These are phyloP conservation scores for Microchirus variegatus DNA, from an alignment of 2,797 vertebrate species.

Conservation along the genomic window DNA sequence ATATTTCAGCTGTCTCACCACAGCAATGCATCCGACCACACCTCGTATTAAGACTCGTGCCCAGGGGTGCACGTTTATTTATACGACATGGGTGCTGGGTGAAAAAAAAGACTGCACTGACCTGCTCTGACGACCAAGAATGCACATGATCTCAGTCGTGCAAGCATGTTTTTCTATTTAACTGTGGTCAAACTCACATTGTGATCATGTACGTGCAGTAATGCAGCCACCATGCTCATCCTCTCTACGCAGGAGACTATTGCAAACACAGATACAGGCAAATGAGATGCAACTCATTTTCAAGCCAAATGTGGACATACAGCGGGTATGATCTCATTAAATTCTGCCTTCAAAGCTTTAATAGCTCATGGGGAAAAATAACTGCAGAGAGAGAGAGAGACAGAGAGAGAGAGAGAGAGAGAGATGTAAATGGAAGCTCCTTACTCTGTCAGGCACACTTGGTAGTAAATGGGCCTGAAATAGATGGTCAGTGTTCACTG, in stretches of 20 bases:
- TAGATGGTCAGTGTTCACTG: conserved; percentile 12
- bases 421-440: conserved; percentile 17
- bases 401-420: background rate
- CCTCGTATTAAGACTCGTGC: too few species aligned
- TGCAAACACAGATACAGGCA: conserved; percentile 11
- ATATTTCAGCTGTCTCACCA: too few species aligned
- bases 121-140: too few species aligned
- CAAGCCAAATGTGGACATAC: conserved; percentile 24
- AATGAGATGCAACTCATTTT: conserved; percentile 28
- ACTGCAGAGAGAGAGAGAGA: conserved; percentile 9
- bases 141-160: background rate
- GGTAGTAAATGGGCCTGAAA: conserved; percentile 1
- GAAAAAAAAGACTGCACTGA: background rate
- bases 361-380: conserved; percentile 6
- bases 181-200: background rate
- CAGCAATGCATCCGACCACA: too few species aligned
- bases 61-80: too few species aligned
- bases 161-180: conserved; percentile 1
- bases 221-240: background rate
- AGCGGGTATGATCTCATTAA: conserved; percentile 33
- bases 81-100: too few species aligned
- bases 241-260: background rate
- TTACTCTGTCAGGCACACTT: conserved; percentile 8
- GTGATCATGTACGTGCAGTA: background rate
- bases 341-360: conserved; percentile 31